Evolutionary conservation across 2,888 invertebrate genomes (phyloP).

Genomic region (Mamestra brassicae): DNA sequence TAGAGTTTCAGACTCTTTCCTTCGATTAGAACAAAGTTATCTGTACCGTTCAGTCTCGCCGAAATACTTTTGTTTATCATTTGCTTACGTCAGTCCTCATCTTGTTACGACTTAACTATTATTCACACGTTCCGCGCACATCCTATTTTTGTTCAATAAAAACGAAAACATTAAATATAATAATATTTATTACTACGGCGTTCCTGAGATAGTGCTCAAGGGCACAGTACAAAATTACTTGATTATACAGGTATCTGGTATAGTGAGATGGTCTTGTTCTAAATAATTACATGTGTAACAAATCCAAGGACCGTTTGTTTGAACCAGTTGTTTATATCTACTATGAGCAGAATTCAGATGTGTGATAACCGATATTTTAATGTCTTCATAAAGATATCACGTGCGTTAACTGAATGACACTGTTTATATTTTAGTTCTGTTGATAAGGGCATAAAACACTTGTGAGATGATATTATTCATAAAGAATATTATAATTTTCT

Average conservation of each 20-base stretch:
- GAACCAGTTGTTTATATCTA: constrained; percentile 38
- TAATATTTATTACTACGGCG: constrained; percentile 63
- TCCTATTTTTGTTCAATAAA: constrained; percentile 66
- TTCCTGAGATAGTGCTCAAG: constrained; percentile 64
- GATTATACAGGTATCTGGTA: constrained; percentile 40
- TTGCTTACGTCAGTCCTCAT: constrained; percentile 62
- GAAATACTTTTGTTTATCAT: constrained; percentile 62
- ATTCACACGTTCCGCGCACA: constrained; percentile 57
- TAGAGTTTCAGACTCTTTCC: constrained; percentile 61
- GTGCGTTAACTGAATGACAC: constrained; percentile 48
- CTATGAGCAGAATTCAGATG: constrained; percentile 40
- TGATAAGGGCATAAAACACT: constrained; percentile 54
- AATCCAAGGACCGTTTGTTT: constrained; percentile 53
- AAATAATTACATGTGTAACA: constrained; percentile 46
- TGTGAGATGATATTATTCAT: constrained; percentile 26
- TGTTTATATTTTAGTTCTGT: constrained; percentile 58
- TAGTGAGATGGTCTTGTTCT: constrained; percentile 30
- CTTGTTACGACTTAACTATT: constrained; percentile 54
- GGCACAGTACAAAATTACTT: constrained; percentile 58
- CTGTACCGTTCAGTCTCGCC: constrained; percentile 37
- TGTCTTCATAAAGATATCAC: constrained; percentile 58
- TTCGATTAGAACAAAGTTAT: constrained; percentile 50
- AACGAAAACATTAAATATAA: constrained; percentile 64
- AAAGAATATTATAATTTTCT: constrained; percentile 29
- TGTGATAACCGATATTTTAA: constrained; percentile 50